phyloP scores from a whole-genome alignment of 1,140 invertebrate genomes.

The Temnothorax curvispinosus region DNA sequence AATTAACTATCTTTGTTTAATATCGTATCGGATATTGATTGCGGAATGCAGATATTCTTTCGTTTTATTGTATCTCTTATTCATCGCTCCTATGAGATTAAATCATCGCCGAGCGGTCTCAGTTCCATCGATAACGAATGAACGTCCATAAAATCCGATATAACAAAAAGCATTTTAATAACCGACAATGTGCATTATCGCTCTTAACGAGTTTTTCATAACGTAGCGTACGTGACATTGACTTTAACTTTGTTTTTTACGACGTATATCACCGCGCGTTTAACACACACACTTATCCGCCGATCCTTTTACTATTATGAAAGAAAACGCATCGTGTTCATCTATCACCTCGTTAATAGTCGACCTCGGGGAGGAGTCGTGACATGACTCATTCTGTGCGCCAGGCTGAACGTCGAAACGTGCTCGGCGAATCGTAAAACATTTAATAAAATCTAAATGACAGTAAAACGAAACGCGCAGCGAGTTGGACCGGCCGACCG shows the following conservation, averaged over 20 bases:
- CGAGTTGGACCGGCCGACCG: constrained; percentile 3
- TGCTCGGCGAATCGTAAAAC: constrained; percentile 71
- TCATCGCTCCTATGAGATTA: constrained; percentile 29
- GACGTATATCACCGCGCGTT: not conserved
- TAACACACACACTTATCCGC: not conserved
- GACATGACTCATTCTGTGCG: not conserved
- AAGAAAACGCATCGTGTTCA: constrained; percentile 14
- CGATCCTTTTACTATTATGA: constrained; percentile 4
- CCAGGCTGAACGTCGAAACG: constrained; percentile 46
- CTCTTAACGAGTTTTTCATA: constrained; percentile 53
- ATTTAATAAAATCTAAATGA: constrained; percentile 77
- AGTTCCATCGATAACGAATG: constrained; percentile 43
- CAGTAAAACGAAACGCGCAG: constrained; percentile 64
- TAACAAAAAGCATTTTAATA: constrained; percentile 56
- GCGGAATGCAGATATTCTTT: constrained; percentile 7
- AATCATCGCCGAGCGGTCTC: constrained; percentile 43
- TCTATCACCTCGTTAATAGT: constrained; percentile 29
- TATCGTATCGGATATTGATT: constrained; percentile 32
- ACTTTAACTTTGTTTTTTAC: constrained; percentile 46
- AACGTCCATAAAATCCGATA: constrained; percentile 44
- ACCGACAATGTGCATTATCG: constrained; percentile 54
- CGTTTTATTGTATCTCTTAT: constrained; percentile 34
- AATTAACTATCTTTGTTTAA: not conserved
- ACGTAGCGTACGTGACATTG: constrained; percentile 34
- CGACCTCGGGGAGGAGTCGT: not conserved